Conservation (phyloP, 2,888 invertebrate genomes). For the Rhingia rostrata region DNA sequence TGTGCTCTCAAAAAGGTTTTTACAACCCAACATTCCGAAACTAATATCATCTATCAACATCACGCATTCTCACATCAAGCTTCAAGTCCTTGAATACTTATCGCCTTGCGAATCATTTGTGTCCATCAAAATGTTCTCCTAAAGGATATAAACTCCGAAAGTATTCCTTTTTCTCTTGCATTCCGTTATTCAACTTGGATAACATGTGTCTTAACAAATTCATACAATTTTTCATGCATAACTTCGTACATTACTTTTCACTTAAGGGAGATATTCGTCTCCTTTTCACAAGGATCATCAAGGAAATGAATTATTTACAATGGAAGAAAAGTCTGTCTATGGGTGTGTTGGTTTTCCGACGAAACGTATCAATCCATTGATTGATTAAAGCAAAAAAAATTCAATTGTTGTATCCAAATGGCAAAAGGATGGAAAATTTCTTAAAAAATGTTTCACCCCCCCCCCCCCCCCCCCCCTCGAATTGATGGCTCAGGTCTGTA, state of each 20-base stretch:
- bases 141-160: background rate
- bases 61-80: no score
- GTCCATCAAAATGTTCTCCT: background rate
- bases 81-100: no score
- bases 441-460: no score
- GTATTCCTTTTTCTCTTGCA: background rate
- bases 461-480: no score
- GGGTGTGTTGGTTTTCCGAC: background rate
- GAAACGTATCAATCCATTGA: no score
- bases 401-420: background rate
- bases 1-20: no score
- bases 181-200: slow-evolving; percentile 25
- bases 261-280: slow-evolving; percentile 19
- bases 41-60: no score
- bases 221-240: slow-evolving; percentile 34
- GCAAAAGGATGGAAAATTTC: no score
- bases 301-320: slow-evolving; percentile 5
- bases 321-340: background rate
- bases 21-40: no score
- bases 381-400: background rate
- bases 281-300: background rate
- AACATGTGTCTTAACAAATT: slow-evolving; percentile 45
- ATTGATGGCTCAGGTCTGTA: no score
- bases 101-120: background rate
- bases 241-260: slow-evolving; percentile 54